These are phyloP conservation scores for Hypomesus transpacificus DNA, from an alignment of 2,113 vertebrate species.

Conservation along the genomic window DNA sequence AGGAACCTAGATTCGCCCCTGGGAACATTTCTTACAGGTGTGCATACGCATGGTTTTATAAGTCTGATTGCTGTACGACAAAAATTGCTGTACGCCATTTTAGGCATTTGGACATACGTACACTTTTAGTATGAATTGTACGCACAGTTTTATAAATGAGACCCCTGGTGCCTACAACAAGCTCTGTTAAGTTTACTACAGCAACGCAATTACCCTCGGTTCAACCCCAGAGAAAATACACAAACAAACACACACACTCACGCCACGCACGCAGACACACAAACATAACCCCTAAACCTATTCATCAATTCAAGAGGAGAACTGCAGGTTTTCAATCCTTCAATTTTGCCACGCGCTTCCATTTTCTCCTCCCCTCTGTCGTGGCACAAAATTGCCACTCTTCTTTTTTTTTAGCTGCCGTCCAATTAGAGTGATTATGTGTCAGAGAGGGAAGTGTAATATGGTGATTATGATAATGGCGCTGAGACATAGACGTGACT, in stretches of 20 bases:
- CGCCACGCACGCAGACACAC: slow-evolving; percentile 10
- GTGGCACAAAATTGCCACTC: slow-evolving; percentile 16
- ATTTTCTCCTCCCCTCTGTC: slow-evolving; percentile 6
- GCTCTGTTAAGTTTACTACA: not conserved
- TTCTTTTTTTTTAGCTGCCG: slow-evolving; percentile 29
- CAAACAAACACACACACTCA: not conserved
- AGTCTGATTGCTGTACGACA: too few relatives aligned
- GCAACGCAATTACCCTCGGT: slow-evolving; percentile 28
- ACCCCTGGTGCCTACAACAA: not conserved
- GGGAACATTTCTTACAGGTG: too few relatives aligned
- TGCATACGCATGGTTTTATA: too few relatives aligned
- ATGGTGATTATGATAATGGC: slow-evolving; percentile 49
- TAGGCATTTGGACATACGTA: too few relatives aligned
- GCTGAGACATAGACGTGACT: slow-evolving; percentile 27
- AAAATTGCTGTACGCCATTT: too few relatives aligned
- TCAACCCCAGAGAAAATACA: slow-evolving; percentile 34
- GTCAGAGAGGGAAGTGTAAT: slow-evolving; percentile 41
- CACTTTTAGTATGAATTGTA: too few relatives aligned
- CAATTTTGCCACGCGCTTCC: slow-evolving; percentile 24
- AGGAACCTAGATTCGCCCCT: too few relatives aligned
- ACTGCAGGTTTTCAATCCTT: slow-evolving; percentile 18
- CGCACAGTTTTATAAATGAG: too few relatives aligned
- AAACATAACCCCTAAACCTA: slow-evolving; percentile 28
- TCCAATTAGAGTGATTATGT: slow-evolving; percentile 51
- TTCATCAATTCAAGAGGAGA: slow-evolving; percentile 31